These are phyloP conservation scores for Macrotus californicus DNA, from an alignment of 2,113 vertebrate species.

Conservation along the genomic window DNA sequence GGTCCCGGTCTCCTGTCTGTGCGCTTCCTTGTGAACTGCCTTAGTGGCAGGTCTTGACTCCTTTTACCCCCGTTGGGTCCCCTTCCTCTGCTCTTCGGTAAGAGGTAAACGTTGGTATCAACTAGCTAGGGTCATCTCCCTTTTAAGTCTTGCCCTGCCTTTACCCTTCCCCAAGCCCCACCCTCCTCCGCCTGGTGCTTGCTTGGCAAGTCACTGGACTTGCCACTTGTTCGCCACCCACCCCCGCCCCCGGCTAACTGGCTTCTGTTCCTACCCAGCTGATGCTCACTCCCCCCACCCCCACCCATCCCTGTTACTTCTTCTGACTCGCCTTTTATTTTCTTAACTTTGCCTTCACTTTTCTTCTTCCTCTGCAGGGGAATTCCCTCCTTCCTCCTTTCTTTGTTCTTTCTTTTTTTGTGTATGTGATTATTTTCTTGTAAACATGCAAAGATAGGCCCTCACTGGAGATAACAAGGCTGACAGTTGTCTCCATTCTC, in stretches of 20 bases:
- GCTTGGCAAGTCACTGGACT: not conserved
- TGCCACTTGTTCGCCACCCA: not conserved
- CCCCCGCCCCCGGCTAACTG: not conserved
- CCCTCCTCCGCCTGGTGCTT: constrained; percentile 13
- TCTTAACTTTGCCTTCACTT: not conserved
- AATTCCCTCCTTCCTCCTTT: not conserved
- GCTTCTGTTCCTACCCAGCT: not conserved
- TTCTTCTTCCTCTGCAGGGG: not conserved
- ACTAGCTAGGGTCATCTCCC: not conserved
- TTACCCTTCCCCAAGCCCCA: constrained; percentile 55
- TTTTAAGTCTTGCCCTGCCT: constrained; percentile 65
- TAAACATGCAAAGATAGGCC: not conserved
- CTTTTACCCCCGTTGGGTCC: not conserved
- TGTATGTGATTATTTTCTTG: not conserved
- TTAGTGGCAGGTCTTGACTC: not conserved
- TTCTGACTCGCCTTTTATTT: not conserved
- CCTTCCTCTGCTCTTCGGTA: not conserved
- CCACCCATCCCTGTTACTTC: not conserved
- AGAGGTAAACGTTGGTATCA: not conserved
- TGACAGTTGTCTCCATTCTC: not conserved
- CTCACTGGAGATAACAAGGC: not conserved
- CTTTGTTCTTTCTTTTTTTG: not conserved
- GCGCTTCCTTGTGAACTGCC: not conserved
- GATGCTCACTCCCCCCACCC: not conserved
- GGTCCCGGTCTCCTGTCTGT: not conserved